Conservation (phyloP, 23 tunicate genomes). For the Diplosoma virens region DNA sequence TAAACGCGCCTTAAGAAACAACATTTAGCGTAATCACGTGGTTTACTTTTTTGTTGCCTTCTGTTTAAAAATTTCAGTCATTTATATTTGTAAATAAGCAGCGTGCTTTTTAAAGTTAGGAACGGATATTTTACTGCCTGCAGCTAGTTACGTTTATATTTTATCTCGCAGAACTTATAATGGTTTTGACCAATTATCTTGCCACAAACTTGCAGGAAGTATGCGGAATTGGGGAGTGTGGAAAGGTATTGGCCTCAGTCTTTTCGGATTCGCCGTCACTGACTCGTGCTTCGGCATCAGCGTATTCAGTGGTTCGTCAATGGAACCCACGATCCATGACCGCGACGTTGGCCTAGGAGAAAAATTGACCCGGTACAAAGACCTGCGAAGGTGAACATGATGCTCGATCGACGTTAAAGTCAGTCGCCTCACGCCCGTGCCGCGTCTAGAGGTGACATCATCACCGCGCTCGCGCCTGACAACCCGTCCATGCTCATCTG, state of each 20-base stretch:
- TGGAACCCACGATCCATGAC: slow-evolving; percentile 78
- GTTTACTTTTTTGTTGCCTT: too few relatives aligned
- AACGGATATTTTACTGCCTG: too few relatives aligned
- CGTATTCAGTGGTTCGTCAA: slow-evolving; percentile 57
- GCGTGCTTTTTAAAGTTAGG: too few relatives aligned
- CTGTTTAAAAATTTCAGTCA: too few relatives aligned
- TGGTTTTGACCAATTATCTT: too few relatives aligned
- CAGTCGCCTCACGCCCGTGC: neutral
- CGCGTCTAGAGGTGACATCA: slow-evolving; percentile 70
- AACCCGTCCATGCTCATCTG: slow-evolving; percentile 45
- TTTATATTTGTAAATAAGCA: too few relatives aligned
- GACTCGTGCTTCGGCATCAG: slow-evolving; percentile 13
- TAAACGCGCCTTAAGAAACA: too few relatives aligned
- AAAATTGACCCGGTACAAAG: slow-evolving; percentile 40
- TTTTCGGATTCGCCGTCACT: slow-evolving; percentile 4
- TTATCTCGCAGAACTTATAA: too few relatives aligned
- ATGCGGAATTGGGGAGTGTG: too few relatives aligned
- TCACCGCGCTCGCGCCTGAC: slow-evolving; percentile 45
- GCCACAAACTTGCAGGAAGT: too few relatives aligned
- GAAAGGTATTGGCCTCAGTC: slow-evolving; percentile 1
- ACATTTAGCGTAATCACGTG: too few relatives aligned
- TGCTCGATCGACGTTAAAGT: neutral
- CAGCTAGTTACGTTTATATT: too few relatives aligned
- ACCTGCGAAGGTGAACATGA: slow-evolving; percentile 47
- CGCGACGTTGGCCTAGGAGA: slow-evolving; percentile 68